phyloP scores from a whole-genome alignment of 2,797 vertebrate genomes.

The Serranus cabrilla region DNA sequence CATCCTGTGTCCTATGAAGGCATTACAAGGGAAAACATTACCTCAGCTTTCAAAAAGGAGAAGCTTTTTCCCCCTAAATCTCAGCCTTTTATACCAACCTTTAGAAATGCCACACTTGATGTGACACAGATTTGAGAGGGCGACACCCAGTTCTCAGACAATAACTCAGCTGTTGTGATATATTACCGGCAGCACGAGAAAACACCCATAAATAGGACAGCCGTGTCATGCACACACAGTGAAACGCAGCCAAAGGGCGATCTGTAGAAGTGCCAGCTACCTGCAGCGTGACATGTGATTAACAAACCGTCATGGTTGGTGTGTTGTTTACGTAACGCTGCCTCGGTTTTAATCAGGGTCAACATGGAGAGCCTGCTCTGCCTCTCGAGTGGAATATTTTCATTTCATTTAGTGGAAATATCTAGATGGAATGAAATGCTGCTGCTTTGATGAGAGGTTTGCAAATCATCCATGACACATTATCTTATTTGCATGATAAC shows the following conservation, averaged over 20 bases:
- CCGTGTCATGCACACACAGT: conserved; percentile 27
- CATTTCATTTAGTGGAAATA: conserved; percentile 3
- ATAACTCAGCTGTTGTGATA: conserved; percentile 31
- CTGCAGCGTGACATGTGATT: conserved; percentile 60
- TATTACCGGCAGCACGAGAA: conserved; percentile 32
- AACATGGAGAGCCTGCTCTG: conserved; percentile 42
- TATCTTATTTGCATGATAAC: background rate
- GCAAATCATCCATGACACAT: background rate
- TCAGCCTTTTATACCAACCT: conserved; percentile 25
- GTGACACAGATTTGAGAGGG: conserved; percentile 18
- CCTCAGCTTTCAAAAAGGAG: conserved; percentile 17
- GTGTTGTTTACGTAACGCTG: conserved; percentile 34
- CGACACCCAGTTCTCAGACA: conserved; percentile 47
- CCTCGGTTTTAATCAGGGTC: conserved; percentile 38
- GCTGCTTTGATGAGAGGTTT: background rate
- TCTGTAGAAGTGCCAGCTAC: conserved; percentile 43
- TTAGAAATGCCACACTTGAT: conserved; percentile 47
- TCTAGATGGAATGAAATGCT: conserved; percentile 10
- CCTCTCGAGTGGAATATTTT: conserved; percentile 14
- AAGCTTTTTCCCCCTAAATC: conserved; percentile 1
- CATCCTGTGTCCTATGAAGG: conserved; percentile 8
- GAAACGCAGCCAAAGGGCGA: conserved; percentile 31
- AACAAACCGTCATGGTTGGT: conserved; percentile 43
- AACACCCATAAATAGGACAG: conserved; percentile 52
- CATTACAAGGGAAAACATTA: conserved; percentile 7